A percentile compares a stretch with the other conserved stretches of the same genome.
phyloP scores from a whole-genome alignment of 2,888 invertebrate species.

The Adelognathus sp. region DNA sequence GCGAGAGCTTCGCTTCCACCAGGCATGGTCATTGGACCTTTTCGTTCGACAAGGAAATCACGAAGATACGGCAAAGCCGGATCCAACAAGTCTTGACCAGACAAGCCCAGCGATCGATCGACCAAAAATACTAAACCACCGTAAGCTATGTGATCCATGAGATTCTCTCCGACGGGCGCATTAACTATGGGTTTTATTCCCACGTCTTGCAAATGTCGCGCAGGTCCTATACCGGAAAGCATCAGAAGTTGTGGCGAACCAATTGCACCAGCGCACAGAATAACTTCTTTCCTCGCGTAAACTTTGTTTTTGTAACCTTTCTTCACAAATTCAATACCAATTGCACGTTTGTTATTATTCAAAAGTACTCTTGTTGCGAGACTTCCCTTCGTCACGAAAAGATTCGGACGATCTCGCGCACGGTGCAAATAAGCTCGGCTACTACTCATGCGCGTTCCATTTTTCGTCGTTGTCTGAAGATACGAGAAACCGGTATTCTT shows the following conservation, averaged over 20 bases:
- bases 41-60: constrained; percentile 67
- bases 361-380: constrained; percentile 86
- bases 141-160: constrained; percentile 86
- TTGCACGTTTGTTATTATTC: constrained; percentile 85
- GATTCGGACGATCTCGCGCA: constrained; percentile 84
- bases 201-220: constrained; percentile 82
- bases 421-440: constrained; percentile 84
- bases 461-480: constrained; percentile 85
- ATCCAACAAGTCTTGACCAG: constrained; percentile 51
- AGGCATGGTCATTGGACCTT: constrained; percentile 83
- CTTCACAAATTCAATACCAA: constrained; percentile 86
- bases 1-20: constrained; percentile 84
- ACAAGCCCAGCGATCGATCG: constrained; percentile 79
- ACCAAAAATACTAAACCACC: no score
- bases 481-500: constrained; percentile 86
- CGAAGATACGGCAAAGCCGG: constrained; percentile 54
- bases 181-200: constrained; percentile 84
- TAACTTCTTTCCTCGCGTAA: constrained; percentile 89
- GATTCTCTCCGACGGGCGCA: constrained; percentile 85
- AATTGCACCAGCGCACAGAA: constrained; percentile 93
- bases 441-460: no score
- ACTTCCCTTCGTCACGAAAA: constrained; percentile 85
- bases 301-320: no score
- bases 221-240: no score
- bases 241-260: no score